Percentiles rank a stretch among this genome's conserved stretches.
phyloP scores from a whole-genome alignment of 2,888 invertebrate species.

The Pandemis heparana region DNA sequence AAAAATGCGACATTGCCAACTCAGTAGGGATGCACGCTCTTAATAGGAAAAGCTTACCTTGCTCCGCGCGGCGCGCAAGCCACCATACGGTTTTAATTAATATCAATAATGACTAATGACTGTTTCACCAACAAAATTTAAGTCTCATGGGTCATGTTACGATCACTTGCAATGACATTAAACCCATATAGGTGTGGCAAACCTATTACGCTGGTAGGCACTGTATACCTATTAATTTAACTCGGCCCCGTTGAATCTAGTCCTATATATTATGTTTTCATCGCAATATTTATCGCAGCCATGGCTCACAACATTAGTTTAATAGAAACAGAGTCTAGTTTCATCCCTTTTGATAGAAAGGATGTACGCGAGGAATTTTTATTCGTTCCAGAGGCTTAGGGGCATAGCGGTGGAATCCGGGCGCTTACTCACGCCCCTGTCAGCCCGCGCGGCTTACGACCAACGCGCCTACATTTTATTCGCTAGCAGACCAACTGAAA shows the following conservation, averaged over 20 bases:
- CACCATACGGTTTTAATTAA: no score
- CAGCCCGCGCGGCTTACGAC: slow-evolving; percentile 19
- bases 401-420: slow-evolving; percentile 38
- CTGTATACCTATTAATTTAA: no score
- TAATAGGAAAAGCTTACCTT: no score
- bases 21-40: no score
- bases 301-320: slow-evolving; percentile 47
- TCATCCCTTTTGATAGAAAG: slow-evolving; percentile 66
- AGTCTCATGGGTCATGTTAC: not conserved
- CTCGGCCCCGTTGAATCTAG: not conserved
- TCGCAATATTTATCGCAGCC: slow-evolving; percentile 43
- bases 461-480: slow-evolving; percentile 12
- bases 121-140: not conserved
- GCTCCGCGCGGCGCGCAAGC: no score
- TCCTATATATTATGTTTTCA: not conserved
- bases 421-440: slow-evolving; percentile 24
- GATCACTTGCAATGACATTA: not conserved
- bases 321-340: slow-evolving; percentile 59
- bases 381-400: slow-evolving; percentile 51
- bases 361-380: slow-evolving; percentile 58
- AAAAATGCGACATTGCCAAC: no score
- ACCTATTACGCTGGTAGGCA: not conserved
- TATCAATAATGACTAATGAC: not conserved
- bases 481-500: slow-evolving; percentile 5
- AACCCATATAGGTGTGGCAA: not conserved